A percentile compares a stretch with the other conserved stretches of the same genome.
Conservation (phyloP, 2,888 invertebrate species). For the Auanema freiburgensis region DNA sequence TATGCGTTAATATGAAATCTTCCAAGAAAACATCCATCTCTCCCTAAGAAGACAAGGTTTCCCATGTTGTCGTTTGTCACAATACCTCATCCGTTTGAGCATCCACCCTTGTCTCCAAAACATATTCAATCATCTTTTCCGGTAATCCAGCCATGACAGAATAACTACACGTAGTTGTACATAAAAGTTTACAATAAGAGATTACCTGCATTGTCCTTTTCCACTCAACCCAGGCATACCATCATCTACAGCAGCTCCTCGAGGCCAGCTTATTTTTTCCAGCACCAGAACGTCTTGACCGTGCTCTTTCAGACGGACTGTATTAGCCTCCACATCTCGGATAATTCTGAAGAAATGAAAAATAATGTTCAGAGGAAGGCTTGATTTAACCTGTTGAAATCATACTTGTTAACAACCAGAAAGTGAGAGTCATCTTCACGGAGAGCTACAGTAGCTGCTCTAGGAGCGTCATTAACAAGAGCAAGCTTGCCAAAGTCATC, state of each 20-base stretch:
- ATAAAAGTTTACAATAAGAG: background rate
- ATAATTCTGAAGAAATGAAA: conserved; percentile 54
- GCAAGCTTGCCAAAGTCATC: conserved; percentile 86
- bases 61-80: too few relatives aligned
- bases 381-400: conserved; percentile 78
- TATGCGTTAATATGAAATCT: conserved; percentile 81
- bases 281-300: conserved; percentile 81
- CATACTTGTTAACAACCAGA: conserved; percentile 80
- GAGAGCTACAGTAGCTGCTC: conserved; percentile 81
- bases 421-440: conserved; percentile 82
- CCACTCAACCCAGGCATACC: conserved; percentile 11
- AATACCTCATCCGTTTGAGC: conserved; percentile 29
- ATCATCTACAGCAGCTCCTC: conserved; percentile 43
- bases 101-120: conserved; percentile 78
- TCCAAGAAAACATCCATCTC: conserved; percentile 72
- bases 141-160: conserved; percentile 85
- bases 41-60: conserved; percentile 1
- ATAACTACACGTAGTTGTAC: conserved; percentile 70
- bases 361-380: too few relatives aligned
- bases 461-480: conserved; percentile 81
- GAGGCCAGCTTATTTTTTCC: conserved; percentile 70
- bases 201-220: conserved; percentile 23
- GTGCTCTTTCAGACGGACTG: conserved; percentile 80
- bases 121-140: conserved; percentile 82
- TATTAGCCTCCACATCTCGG: conserved; percentile 83